Evolutionary conservation across 2,888 invertebrate species (phyloP).

Genomic region (Schrankia costaestrigalis): DNA sequence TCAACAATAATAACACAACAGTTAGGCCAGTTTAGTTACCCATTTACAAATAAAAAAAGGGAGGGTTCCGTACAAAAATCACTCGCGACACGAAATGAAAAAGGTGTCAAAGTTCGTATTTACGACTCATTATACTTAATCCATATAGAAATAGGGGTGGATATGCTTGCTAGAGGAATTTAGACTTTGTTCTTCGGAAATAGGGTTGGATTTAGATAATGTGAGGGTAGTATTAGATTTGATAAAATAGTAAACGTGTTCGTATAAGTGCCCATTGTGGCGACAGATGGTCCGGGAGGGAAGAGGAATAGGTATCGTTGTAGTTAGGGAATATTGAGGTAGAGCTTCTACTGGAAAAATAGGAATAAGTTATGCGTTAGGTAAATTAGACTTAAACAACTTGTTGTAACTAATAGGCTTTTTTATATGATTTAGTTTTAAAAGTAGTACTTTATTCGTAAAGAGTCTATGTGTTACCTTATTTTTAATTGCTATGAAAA

Average conservation of each 20-base stretch:
- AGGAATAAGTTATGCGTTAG: no score
- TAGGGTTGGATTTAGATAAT: constrained; percentile 15
- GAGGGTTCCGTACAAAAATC: constrained; percentile 53
- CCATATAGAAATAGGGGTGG: constrained; percentile 66
- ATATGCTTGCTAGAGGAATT: constrained; percentile 12
- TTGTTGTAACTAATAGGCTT: no score
- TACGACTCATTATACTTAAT: constrained; percentile 80
- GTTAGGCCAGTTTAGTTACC: constrained; percentile 68
- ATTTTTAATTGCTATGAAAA: no score
- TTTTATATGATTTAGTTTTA: no score
- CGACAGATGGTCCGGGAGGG: constrained; percentile 67
- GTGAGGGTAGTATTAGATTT: constrained; percentile 46
- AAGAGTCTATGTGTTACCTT: no score
- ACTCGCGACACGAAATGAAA: constrained; percentile 69
- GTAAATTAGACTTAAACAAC: no score
- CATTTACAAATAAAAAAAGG: constrained; percentile 35
- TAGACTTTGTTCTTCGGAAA: constrained; percentile 12
- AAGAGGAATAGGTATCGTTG: constrained; percentile 23
- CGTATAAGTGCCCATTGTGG: constrained; percentile 76
- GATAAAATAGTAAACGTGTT: constrained; percentile 68
- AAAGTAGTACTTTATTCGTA: no score
- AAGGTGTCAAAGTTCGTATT: constrained; percentile 81
- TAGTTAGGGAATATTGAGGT: constrained; percentile 5
- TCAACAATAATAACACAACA: no score
- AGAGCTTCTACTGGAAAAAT: constrained; percentile 9